These are phyloP conservation scores for Poicephalus gulielmi DNA, from an alignment of 2,113 vertebrate genomes.

Conservation along the genomic window DNA sequence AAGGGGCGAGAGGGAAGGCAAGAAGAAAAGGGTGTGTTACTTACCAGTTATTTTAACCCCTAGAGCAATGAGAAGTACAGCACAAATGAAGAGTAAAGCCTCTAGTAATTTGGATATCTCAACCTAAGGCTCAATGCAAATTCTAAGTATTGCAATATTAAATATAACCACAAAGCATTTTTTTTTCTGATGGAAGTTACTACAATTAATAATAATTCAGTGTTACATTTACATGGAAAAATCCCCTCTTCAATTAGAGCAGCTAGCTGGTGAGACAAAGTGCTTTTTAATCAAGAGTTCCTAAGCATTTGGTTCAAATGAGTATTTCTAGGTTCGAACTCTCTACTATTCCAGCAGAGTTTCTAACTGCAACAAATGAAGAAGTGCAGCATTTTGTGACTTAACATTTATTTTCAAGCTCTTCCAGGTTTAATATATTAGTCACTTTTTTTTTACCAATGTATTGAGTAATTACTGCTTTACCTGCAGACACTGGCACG, in stretches of 20 bases:
- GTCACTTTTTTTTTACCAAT: not conserved
- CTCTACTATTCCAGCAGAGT: not conserved
- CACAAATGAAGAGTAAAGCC: not conserved
- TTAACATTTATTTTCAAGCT: not conserved
- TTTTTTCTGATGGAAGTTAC: not conserved
- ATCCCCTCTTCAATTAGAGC: not conserved
- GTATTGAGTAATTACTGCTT: not conserved
- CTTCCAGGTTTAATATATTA: not conserved
- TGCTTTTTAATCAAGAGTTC: not conserved
- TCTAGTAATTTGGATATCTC: not conserved
- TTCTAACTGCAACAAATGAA: not conserved
- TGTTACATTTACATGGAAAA: not conserved
- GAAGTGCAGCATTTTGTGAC: not conserved
- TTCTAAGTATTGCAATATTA: not conserved
- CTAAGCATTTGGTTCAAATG: not conserved
- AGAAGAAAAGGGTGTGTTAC: slow-evolving; percentile 17
- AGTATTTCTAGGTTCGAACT: not conserved
- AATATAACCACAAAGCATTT: not conserved
- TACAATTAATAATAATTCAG: not conserved
- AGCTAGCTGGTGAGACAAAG: not conserved
- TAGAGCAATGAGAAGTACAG: slow-evolving; percentile 27
- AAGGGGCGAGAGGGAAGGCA: not conserved
- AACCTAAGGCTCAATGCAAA: not conserved
- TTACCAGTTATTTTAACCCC: slow-evolving; percentile 36
- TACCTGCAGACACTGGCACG: not conserved